phyloP scores from a whole-genome alignment of 2,797 vertebrate genomes.

The Thunnus albacares region DNA sequence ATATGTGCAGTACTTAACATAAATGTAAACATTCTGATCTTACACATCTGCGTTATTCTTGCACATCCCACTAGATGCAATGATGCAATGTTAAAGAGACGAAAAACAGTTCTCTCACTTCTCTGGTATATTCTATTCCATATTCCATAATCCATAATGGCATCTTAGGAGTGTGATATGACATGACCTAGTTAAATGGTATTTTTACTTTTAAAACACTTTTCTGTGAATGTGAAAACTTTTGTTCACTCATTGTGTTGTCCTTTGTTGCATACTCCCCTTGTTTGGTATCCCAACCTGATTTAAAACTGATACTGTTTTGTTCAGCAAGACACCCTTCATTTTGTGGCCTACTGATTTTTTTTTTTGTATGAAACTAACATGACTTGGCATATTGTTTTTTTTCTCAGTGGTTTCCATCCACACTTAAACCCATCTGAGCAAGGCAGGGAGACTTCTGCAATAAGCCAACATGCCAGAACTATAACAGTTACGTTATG shows the following conservation, averaged over 20 bases:
- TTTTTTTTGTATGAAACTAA: background rate
- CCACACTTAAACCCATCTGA: conserved; percentile 25
- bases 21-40: background rate
- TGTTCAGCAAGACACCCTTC: background rate
- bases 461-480: conserved; percentile 28
- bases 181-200: background rate
- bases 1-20: background rate
- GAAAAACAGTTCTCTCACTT: background rate
- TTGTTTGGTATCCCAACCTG: too few species aligned
- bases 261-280: too few species aligned
- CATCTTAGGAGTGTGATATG: background rate
- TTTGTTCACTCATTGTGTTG: too few species aligned
- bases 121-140: background rate
- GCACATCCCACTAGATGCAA: background rate
- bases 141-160: background rate
- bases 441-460: conserved; percentile 30
- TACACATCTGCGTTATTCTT: background rate
- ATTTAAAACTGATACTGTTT: too few species aligned
- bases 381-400: conserved; percentile 8
- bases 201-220: conserved; percentile 13
- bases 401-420: conserved; percentile 23
- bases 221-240: conserved; percentile 14
- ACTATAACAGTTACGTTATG: conserved; percentile 42
- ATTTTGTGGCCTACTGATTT: conserved; percentile 17
- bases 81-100: background rate